Percentiles rank a stretch among this genome's conserved stretches.
Conservation (phyloP, 2,888 invertebrate genomes). For the Malachius bipustulatus region DNA sequence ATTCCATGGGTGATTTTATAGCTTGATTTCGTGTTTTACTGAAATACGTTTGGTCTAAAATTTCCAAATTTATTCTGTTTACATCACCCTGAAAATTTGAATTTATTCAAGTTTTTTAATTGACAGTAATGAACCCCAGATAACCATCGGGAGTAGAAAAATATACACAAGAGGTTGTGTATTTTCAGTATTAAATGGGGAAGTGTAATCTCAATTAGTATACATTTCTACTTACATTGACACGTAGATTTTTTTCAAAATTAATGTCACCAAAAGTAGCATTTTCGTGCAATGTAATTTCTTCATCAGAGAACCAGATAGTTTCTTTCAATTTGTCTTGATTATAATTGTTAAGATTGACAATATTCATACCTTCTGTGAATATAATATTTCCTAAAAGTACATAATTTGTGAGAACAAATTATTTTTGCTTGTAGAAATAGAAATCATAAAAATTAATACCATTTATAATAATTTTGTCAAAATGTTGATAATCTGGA, state of each 20-base stretch:
- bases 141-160: too few relatives aligned
- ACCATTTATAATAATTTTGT: slow-evolving; percentile 32
- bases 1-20: slow-evolving; percentile 35
- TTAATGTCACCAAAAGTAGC: slow-evolving; percentile 29
- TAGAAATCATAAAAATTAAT: slow-evolving; percentile 10
- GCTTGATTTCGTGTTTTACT: slow-evolving; percentile 41
- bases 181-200: too few relatives aligned
- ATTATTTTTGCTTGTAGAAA: slow-evolving; percentile 3
- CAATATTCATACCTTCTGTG: slow-evolving; percentile 34
- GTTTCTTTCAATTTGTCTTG: slow-evolving; percentile 31
- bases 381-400: slow-evolving; percentile 37
- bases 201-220: too few relatives aligned
- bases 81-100: slow-evolving; percentile 36
- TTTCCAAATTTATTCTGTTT: slow-evolving; percentile 37
- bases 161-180: too few relatives aligned
- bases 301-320: slow-evolving; percentile 41
- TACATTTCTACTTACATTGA: slow-evolving; percentile 28
- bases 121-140: too few relatives aligned
- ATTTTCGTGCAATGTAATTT: slow-evolving; percentile 24
- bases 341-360: slow-evolving; percentile 33
- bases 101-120: slow-evolving; percentile 4
- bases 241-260: slow-evolving; percentile 26
- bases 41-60: slow-evolving; percentile 40
- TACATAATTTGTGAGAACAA: neutral
- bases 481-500: slow-evolving; percentile 21